Percentiles rank a stretch among this genome's conserved stretches.
phyloP scores from a whole-genome alignment of 2,113 vertebrate genomes.

The Xenus cinereus region DNA sequence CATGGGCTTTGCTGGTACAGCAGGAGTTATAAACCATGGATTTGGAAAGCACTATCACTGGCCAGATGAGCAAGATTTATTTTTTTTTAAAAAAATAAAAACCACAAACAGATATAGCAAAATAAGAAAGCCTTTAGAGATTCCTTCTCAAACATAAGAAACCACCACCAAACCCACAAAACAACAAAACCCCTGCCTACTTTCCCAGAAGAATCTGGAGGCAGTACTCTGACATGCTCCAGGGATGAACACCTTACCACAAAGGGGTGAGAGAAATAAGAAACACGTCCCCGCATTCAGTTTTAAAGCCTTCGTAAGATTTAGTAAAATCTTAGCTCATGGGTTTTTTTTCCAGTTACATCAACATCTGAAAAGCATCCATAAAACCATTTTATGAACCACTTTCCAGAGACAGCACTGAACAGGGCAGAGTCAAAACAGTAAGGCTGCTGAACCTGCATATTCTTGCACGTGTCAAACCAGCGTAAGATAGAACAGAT shows the following conservation, averaged over 20 bases:
- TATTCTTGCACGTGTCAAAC: neutral
- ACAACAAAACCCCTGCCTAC: neutral
- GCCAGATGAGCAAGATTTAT: neutral
- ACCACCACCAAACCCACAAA: neutral
- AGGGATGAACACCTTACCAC: neutral
- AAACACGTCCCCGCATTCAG: rapidly evolving
- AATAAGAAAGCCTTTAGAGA: neutral
- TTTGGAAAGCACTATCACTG: neutral
- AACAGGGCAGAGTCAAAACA: neutral
- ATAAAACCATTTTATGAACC: neutral
- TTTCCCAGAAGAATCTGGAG: neutral
- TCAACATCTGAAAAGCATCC: neutral
- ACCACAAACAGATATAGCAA: neutral
- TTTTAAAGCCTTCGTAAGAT: neutral
- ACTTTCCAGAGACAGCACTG: neutral
- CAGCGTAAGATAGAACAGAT: neutral
- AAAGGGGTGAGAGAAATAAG: neutral
- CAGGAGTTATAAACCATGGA: neutral
- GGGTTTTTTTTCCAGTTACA: neutral
- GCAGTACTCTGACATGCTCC: neutral
- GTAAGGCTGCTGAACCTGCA: neutral
- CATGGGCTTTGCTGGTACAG: neutral
- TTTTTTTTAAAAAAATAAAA: neutral
- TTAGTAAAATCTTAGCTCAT: neutral
- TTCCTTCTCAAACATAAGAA: neutral